A percentile compares a stretch with the other conserved stretches of the same genome.
Evolutionary conservation across 2,888 invertebrate species (phyloP).

Genomic region (Hartigia nigra): DNA sequence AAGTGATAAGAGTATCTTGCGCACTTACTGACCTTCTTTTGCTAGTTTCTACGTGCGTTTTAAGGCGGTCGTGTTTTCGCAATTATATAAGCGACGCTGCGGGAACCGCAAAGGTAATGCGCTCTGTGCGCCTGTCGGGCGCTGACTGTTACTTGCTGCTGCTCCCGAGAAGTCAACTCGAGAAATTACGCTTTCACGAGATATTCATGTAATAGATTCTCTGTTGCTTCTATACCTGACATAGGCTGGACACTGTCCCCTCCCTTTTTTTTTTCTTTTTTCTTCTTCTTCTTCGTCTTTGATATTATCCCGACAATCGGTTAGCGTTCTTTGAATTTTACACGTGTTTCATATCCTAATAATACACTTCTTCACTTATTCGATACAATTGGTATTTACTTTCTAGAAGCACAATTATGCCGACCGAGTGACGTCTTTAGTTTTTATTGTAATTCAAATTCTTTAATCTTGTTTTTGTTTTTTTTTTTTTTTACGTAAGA

Average conservation of each 20-base stretch:
- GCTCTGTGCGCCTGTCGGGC: background rate
- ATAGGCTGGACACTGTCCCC: background rate
- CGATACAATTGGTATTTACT: no score
- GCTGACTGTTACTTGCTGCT: constrained; percentile 10
- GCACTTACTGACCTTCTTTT: background rate
- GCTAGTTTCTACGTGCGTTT: background rate
- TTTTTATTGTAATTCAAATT: background rate
- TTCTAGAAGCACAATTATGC: background rate
- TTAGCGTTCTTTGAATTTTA: background rate
- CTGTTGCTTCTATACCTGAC: background rate
- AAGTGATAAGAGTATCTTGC: background rate
- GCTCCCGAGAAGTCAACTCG: constrained; percentile 43
- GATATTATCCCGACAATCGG: background rate
- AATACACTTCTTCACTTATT: background rate
- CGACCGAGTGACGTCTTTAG: background rate
- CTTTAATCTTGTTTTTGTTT: background rate
- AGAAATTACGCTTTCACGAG: constrained; percentile 60
- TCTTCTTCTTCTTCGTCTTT: background rate
- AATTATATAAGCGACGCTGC: background rate
- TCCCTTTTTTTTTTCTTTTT: no score
- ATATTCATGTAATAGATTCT: constrained; percentile 47
- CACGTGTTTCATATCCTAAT: background rate
- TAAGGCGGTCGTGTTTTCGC: background rate
- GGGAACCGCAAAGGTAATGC: background rate
- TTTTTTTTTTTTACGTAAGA: background rate